Evolutionary conservation across 2,113 vertebrate genomes (phyloP).

Genomic region (Urocitellus parryii): DNA sequence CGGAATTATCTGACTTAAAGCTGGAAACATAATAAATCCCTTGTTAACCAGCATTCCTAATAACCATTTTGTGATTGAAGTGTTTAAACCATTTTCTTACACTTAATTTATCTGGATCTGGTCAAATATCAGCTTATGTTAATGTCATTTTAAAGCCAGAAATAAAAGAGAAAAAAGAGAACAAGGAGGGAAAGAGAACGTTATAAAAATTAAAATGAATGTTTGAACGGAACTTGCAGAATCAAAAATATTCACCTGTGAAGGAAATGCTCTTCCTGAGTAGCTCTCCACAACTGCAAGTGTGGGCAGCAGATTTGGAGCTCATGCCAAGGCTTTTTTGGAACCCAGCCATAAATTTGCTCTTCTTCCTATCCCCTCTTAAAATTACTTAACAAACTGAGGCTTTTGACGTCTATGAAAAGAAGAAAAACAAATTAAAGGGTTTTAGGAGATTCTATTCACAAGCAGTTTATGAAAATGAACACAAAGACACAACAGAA

Average conservation of each 20-base stretch:
- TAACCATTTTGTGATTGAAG: not conserved
- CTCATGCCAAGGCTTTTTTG: not conserved
- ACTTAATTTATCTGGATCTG: not conserved
- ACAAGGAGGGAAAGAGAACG: not conserved
- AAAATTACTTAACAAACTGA: not conserved
- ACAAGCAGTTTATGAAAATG: not conserved
- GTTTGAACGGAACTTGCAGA: not conserved
- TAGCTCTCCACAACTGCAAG: not conserved
- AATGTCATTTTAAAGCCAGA: not conserved
- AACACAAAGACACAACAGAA: not conserved
- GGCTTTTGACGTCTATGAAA: not conserved
- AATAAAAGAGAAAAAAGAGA: not conserved
- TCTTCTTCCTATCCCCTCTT: slow-evolving; percentile 30
- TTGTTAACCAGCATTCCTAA: not conserved
- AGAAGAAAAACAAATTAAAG: not conserved
- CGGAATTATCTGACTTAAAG: not conserved
- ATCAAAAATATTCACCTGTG: slow-evolving; percentile 27
- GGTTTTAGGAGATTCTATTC: not conserved
- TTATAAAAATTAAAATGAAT: slow-evolving; percentile 35
- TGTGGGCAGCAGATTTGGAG: not conserved
- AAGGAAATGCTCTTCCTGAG: not conserved
- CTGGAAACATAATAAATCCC: not conserved
- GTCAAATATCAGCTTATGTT: not conserved
- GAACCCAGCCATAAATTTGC: not conserved
- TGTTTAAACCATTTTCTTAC: not conserved